A percentile compares a stretch with the other conserved stretches of the same genome.
These are phyloP conservation scores for Lasiurus cinereus DNA, from an alignment of 2,113 vertebrate species.

Conservation along the genomic window DNA sequence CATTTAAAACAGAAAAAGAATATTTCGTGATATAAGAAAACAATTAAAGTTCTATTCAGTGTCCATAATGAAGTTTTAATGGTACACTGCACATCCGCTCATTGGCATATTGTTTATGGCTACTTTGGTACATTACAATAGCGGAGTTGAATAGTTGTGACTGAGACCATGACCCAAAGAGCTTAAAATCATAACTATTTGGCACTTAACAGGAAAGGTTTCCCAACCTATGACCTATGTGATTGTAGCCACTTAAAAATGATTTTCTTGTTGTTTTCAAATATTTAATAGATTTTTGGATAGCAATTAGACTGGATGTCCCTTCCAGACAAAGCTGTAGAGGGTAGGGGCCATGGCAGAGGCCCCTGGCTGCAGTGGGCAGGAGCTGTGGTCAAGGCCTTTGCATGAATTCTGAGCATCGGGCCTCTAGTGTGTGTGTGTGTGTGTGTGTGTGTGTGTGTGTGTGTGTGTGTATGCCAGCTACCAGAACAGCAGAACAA, in stretches of 20 bases:
- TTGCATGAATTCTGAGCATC: too few relatives aligned
- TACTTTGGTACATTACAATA: neutral
- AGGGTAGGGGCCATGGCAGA: too few relatives aligned
- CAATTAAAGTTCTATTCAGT: neutral
- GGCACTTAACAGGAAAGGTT: neutral
- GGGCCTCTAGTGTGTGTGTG: too few relatives aligned
- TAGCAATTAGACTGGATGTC: too few relatives aligned
- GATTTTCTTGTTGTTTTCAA: too few relatives aligned
- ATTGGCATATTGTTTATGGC: neutral
- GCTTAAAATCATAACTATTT: neutral
- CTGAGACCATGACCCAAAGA: neutral
- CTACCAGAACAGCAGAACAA: too few relatives aligned
- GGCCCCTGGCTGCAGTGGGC: too few relatives aligned
- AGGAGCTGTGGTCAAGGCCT: too few relatives aligned
- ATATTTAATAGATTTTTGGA: too few relatives aligned
- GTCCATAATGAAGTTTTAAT: neutral
- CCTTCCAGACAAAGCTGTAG: too few relatives aligned
- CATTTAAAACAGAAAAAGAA: conserved; percentile 11
- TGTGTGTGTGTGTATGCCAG: too few relatives aligned
- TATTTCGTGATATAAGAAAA: neutral
- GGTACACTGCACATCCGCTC: neutral
- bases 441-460: too few relatives aligned
- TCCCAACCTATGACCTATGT: neutral
- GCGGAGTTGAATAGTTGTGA: neutral
- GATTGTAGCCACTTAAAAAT: neutral